These are phyloP conservation scores for Ciconia maguari DNA, from an alignment of 2,113 vertebrate genomes.

Conservation along the genomic window DNA sequence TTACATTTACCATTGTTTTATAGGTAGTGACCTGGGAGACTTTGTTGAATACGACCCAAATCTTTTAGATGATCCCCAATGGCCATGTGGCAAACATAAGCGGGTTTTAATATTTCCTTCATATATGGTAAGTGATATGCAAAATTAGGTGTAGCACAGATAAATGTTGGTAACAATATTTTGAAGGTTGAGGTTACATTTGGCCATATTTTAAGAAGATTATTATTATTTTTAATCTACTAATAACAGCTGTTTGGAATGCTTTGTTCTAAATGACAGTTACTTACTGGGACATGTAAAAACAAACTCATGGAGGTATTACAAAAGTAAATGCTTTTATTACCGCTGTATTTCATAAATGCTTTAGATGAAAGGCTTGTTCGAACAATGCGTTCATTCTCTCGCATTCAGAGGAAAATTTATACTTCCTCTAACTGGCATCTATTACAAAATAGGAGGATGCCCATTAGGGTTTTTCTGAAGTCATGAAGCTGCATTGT, in stretches of 20 bases:
- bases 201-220: not conserved
- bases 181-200: not conserved
- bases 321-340: slow-evolving; percentile 11
- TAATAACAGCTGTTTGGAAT: not conserved
- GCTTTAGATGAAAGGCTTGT: slow-evolving; percentile 34
- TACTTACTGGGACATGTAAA: slow-evolving; percentile 32
- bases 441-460: slow-evolving; percentile 16
- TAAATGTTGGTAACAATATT: not conserved
- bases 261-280: slow-evolving; percentile 29
- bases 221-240: not conserved
- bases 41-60: slow-evolving; percentile 93
- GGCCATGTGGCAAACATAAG: slow-evolving; percentile 99
- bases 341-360: not conserved
- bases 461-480: slow-evolving; percentile 12
- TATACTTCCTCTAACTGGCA: slow-evolving; percentile 22
- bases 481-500: not conserved
- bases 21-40: slow-evolving; percentile 92
- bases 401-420: not conserved
- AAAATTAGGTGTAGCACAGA: not conserved
- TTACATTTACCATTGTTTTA: not conserved
- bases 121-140: slow-evolving; percentile 88
- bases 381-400: slow-evolving; percentile 36
- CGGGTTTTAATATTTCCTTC: slow-evolving; percentile 96
- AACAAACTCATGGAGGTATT: slow-evolving; percentile 33
- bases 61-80: slow-evolving; percentile 97